phyloP scores from a whole-genome alignment of 2,797 vertebrate genomes.

The Gallinago nigripennis region DNA sequence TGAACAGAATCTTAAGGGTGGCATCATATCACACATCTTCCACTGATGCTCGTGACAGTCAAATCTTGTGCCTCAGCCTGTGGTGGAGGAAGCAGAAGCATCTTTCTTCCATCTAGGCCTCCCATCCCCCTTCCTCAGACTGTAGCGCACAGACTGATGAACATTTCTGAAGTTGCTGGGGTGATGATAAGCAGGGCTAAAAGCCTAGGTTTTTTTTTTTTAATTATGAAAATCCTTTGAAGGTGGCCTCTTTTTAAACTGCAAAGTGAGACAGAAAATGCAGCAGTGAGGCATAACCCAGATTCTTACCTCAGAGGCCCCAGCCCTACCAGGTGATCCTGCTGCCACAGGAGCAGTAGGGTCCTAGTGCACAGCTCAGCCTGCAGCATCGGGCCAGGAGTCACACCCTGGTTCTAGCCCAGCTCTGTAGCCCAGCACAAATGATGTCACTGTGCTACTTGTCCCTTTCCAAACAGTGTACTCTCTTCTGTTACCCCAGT shows the following conservation, averaged over 20 bases:
- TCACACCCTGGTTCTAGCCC: background rate
- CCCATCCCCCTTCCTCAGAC: constrained; percentile 9
- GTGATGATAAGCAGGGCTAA: constrained; percentile 40
- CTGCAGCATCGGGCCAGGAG: background rate
- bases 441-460: background rate
- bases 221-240: constrained; percentile 60
- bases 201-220: background rate
- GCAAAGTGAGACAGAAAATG: constrained; percentile 25
- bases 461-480: background rate
- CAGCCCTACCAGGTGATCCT: constrained; percentile 3
- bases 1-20: background rate
- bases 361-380: background rate
- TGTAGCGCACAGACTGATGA: background rate
- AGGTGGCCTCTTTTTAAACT: constrained; percentile 61
- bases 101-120: background rate
- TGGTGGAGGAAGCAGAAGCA: background rate
- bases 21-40: background rate
- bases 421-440: background rate
- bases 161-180: constrained; percentile 23
- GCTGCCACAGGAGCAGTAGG: background rate
- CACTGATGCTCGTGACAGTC: background rate
- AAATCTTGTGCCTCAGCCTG: background rate
- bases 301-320: background rate
- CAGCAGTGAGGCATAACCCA: constrained; percentile 47
- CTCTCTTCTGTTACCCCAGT: background rate